Evolutionary conservation across 1,140 invertebrate species (phyloP).

Genomic region (Drosophila gunungcola): DNA sequence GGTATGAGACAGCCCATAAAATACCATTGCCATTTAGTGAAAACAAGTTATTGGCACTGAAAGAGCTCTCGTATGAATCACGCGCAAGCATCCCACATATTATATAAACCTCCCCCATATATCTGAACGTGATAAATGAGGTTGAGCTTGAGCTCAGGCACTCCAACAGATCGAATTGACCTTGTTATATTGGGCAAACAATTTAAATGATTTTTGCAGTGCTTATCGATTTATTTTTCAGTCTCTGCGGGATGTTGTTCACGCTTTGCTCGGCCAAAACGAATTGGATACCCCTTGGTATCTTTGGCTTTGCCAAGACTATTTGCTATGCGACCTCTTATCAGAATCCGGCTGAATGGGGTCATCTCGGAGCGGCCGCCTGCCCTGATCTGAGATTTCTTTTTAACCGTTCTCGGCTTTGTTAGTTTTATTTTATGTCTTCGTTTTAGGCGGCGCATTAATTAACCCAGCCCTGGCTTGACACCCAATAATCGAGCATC

Average conservation of each 20-base stretch:
- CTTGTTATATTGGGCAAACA: slow-evolving; percentile 31
- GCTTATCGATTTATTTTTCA: slow-evolving; percentile 2
- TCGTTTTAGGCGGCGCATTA: slow-evolving; percentile 55
- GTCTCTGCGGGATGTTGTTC: slow-evolving; percentile 21
- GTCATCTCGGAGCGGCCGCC: slow-evolving; percentile 44
- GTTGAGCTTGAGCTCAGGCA: slow-evolving; percentile 25
- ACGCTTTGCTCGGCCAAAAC: background rate
- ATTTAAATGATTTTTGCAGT: slow-evolving; percentile 17
- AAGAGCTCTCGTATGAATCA: slow-evolving; percentile 31
- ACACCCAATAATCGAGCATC: slow-evolving; percentile 48
- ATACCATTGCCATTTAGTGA: slow-evolving; percentile 6
- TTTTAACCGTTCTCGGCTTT: slow-evolving; percentile 55
- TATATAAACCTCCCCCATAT: slow-evolving; percentile 41
- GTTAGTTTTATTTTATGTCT: slow-evolving; percentile 48
- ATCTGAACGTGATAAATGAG: slow-evolving; percentile 45
- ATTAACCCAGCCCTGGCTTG: slow-evolving; percentile 48
- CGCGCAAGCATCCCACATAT: slow-evolving; percentile 35
- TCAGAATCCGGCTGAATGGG: slow-evolving; percentile 32
- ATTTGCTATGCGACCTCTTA: slow-evolving; percentile 42
- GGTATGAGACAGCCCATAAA: slow-evolving; percentile 6
- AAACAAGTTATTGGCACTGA: slow-evolving; percentile 30
- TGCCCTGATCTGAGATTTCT: slow-evolving; percentile 49
- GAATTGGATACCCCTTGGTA: background rate
- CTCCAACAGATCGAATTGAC: slow-evolving; percentile 33
- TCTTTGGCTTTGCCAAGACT: background rate